Evolutionary conservation across 2,797 vertebrate species (phyloP), one percentile per base, ranked within the genome.

Genomic region (Sitta carolinensis): DNA sequence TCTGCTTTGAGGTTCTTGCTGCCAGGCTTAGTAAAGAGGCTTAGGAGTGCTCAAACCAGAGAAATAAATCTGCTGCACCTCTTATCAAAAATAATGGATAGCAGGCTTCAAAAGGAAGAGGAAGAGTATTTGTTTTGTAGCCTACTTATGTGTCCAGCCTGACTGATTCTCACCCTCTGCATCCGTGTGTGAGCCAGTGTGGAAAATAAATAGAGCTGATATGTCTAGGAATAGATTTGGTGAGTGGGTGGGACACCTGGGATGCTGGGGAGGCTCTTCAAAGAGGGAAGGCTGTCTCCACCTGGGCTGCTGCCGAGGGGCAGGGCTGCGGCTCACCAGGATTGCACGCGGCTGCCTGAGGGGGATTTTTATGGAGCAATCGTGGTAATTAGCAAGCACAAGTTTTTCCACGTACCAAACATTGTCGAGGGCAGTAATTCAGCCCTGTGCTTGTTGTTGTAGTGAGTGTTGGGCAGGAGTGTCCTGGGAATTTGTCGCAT

Each of bases 391-490:
- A 94, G 85, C 57, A 32, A 79, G 78, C 96, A 96, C 96, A 47
- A 96, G 96, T 96, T 96, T 82, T 96, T 95, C 95, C 95, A 97
- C 93, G 91, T 96, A 95, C 95, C 94, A 95, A 95, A 83, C 95
- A 92, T 95, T 94, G 94, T 96, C 47, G 6, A 95, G 91, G 90
- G 90, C 94, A 88, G 76, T 93, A 93, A 96, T 93, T 94, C 89
- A 94, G 61, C 42, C 52, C 50, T 1, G 11, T 79, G 57, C 85
- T 96, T 95, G 87, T 95, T 96, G 51, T 96, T 91, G 87, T 54
- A 95, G 92, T 88, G 91, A 95, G 76, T 90, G 68, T 81, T 34
- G 94, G 89, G 80, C 92, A 96, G 95, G 96, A 97, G 87, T 72
- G 93, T 79, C 94, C 63, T 94, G 93, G 94, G 91, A 95, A 94